A percentile compares a stretch with the other conserved stretches of the same genome.
These are phyloP conservation scores for Melanostoma mellinum DNA, from an alignment of 2,888 invertebrate species.

Conservation along the genomic window DNA sequence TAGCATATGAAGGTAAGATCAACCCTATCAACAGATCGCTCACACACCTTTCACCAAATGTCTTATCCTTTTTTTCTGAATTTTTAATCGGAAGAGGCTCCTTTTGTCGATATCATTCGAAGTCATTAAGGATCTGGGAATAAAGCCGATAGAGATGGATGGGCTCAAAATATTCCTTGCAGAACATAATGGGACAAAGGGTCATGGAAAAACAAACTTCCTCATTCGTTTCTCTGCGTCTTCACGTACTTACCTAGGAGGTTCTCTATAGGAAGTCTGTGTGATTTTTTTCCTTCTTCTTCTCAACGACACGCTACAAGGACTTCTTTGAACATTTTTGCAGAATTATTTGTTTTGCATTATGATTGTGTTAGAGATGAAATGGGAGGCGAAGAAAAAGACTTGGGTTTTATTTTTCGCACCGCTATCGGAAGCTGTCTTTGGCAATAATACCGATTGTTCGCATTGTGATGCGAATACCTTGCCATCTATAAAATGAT, in stretches of 20 bases:
- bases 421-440: constrained; percentile 46
- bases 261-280: constrained; percentile 14
- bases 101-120: constrained; percentile 66
- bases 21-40: constrained; percentile 64
- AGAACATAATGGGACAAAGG: constrained; percentile 62
- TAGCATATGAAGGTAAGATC: constrained; percentile 64
- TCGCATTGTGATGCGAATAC: constrained; percentile 60
- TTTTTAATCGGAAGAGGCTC: constrained; percentile 51
- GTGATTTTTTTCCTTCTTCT: constrained; percentile 44
- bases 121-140: constrained; percentile 72
- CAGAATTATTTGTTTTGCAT: constrained; percentile 64
- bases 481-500: constrained; percentile 56
- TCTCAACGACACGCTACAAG: constrained; percentile 23
- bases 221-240: constrained; percentile 16
- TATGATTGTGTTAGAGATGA: constrained; percentile 39
- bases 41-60: constrained; percentile 66
- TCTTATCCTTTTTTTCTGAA: constrained; percentile 49
- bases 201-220: constrained; percentile 69
- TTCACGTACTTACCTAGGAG: constrained; percentile 6
- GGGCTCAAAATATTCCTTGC: constrained; percentile 68
- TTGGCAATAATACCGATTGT: constrained; percentile 42
- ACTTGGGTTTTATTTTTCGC: constrained; percentile 59
- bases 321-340: constrained; percentile 36
- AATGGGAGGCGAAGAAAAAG: constrained; percentile 51
- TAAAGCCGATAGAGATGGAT: constrained; percentile 71